Conservation (phyloP, 2,888 invertebrate genomes). For the Melitaea athalia region DNA sequence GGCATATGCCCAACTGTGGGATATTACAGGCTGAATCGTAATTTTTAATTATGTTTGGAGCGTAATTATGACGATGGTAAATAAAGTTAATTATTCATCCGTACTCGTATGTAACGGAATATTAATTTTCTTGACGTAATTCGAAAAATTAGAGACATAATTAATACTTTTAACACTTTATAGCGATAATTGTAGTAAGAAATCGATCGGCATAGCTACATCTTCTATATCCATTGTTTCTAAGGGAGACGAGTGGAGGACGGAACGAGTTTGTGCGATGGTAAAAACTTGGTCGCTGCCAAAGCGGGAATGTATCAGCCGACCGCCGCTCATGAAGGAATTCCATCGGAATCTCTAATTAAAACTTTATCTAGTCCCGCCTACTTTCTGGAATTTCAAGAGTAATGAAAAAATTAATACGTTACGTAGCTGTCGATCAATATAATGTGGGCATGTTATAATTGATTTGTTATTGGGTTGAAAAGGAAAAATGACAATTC, state of each 20-base stretch:
- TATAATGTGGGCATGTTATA: neutral
- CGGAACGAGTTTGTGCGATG: slow-evolving; percentile 65
- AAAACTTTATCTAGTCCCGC: slow-evolving; percentile 76
- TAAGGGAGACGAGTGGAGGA: slow-evolving; percentile 58
- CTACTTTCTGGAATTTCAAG: slow-evolving; percentile 26
- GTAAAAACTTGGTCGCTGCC: slow-evolving; percentile 74
- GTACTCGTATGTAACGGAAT: neutral
- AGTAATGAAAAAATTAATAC: slow-evolving; percentile 15
- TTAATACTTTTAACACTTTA: slow-evolving; percentile 38
- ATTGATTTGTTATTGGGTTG: neutral
- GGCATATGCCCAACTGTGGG: too few species aligned
- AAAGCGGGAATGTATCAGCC: slow-evolving; percentile 75
- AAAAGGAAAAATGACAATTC: neutral
- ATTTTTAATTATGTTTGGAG: neutral
- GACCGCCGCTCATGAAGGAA: slow-evolving; percentile 64
- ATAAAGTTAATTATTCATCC: neutral
- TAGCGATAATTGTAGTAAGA: slow-evolving; percentile 46
- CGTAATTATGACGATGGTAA: neutral
- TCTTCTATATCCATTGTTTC: slow-evolving; percentile 60
- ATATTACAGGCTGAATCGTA: too few species aligned
- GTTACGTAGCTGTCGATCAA: neutral
- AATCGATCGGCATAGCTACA: slow-evolving; percentile 62
- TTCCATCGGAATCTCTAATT: slow-evolving; percentile 79
- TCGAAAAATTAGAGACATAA: slow-evolving; percentile 34
- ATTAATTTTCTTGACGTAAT: slow-evolving; percentile 7